Base-by-base conservation (phyloP, 2,113 vertebrate genomes). In the Motacilla tschutschensis region DNA sequence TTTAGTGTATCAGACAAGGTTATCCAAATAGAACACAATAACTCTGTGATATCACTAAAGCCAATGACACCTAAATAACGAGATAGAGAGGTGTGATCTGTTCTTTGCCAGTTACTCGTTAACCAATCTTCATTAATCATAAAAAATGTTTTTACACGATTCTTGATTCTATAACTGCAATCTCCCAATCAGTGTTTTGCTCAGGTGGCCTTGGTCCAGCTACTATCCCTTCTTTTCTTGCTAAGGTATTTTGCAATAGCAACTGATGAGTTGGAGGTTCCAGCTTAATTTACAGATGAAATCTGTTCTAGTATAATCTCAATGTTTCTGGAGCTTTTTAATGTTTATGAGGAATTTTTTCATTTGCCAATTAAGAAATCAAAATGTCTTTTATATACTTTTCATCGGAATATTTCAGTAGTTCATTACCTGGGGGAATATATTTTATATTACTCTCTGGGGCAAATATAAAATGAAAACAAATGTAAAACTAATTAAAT, bases 41-140 rank as follows among this genome's bases (percentile, higher is more conserved):
- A 67, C 38, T 28, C 1, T 90, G 77, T 71, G 85, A 89, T 72
- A 86, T 80, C 77, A 82, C 62, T 87, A 70, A 90, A 92, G 89
- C 47, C 48, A 94, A 82, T 90, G 85, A 86, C 72, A 36, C 70
- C 87, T 75, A 70, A 93, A 82, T 71, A 82, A 76, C 62, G 75
- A 91, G 67, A 84, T n/a, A 67, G 13, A 87, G 79, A 95, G 77
- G 82, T 94, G 87, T 6, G 90, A 95, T 84, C 64, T 92, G 92
- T 94, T 93, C 94, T 79, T 77, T 91, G 59, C n/a, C 28, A 58
- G 95, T 96, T 95, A 94, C 74, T 88, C 58, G 62, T 95, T 95
- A 93, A 89, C 92, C 48, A 77, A 66, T 79, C 35, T 75, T 78
- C 87, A 95, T 89, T 91, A 94, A 91, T 86, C 94, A 94, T 94